These are phyloP conservation scores for Frankliniella fusca DNA, from an alignment of 2,888 invertebrate genomes.

Conservation along the genomic window DNA sequence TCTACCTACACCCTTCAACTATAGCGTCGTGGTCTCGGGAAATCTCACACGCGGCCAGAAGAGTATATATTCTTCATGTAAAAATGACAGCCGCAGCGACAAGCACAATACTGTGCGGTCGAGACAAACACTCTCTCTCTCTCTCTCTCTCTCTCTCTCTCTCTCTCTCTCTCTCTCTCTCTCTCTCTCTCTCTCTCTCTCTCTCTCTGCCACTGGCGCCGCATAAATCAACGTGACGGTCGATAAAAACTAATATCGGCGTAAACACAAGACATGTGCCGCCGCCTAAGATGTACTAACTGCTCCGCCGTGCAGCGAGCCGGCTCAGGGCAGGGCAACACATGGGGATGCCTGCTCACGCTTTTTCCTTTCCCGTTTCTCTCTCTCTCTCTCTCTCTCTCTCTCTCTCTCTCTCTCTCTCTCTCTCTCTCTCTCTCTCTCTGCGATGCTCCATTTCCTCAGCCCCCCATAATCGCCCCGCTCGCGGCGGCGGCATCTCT, in stretches of 20 bases:
- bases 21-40: too few species aligned
- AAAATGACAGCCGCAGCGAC: too few species aligned
- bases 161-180: too few species aligned
- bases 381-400: neutral
- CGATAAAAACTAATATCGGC: constrained; percentile 6
- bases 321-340: neutral
- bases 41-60: too few species aligned
- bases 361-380: neutral
- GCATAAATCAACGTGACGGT: neutral
- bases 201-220: neutral
- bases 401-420: neutral
- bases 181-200: too few species aligned
- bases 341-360: neutral
- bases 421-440: neutral
- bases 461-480: too few species aligned
- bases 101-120: too few species aligned
- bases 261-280: constrained; percentile 9
- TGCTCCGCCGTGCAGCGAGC: neutral
- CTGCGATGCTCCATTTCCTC: neutral
- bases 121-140: too few species aligned
- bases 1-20: too few species aligned
- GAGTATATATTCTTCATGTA: too few species aligned
- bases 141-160: too few species aligned
- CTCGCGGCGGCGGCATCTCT: too few species aligned
- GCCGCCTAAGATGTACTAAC: constrained; percentile 1